Evolutionary conservation across 1,140 invertebrate species (phyloP).

Genomic region (Saxidomus purpurata): DNA sequence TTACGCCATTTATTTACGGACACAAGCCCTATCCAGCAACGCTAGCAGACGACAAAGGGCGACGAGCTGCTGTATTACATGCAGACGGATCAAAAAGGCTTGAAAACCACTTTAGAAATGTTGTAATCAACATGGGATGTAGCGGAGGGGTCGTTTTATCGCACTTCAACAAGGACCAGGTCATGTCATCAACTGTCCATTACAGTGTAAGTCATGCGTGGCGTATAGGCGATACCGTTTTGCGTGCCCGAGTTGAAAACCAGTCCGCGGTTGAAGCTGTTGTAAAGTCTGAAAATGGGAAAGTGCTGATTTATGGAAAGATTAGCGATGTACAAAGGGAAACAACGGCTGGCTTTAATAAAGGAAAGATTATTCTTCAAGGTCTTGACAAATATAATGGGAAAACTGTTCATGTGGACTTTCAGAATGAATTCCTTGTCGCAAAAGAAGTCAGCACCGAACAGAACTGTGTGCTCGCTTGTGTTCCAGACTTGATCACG

Average conservation of each 20-base stretch:
- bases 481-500: slow-evolving; percentile 81
- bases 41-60: slow-evolving; percentile 77
- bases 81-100: slow-evolving; percentile 74
- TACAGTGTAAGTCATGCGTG: slow-evolving; percentile 78
- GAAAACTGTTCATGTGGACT: slow-evolving; percentile 74
- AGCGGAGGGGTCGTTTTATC: slow-evolving; percentile 72
- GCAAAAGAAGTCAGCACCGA: slow-evolving; percentile 50
- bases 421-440: slow-evolving; percentile 84
- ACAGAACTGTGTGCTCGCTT: slow-evolving; percentile 68
- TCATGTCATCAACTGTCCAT: slow-evolving; percentile 71
- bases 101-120: slow-evolving; percentile 79
- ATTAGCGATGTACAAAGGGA: slow-evolving; percentile 78
- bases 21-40: slow-evolving; percentile 73
- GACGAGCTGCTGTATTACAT: slow-evolving; percentile 72
- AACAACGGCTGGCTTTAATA: slow-evolving; percentile 81
- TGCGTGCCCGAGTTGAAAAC: slow-evolving; percentile 76
- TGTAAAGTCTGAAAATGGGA: slow-evolving; percentile 64
- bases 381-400: slow-evolving; percentile 72
- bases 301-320: slow-evolving; percentile 75
- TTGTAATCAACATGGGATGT: slow-evolving; percentile 80
- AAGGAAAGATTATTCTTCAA: slow-evolving; percentile 74
- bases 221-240: slow-evolving; percentile 78
- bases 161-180: slow-evolving; percentile 64
- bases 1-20: slow-evolving; percentile 80
- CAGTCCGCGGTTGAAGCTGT: slow-evolving; percentile 74